These are phyloP conservation scores for Nesometra sesokonis DNA, from an alignment of 35 echinoderm and acorn worm genomes.

Conservation along the genomic window DNA sequence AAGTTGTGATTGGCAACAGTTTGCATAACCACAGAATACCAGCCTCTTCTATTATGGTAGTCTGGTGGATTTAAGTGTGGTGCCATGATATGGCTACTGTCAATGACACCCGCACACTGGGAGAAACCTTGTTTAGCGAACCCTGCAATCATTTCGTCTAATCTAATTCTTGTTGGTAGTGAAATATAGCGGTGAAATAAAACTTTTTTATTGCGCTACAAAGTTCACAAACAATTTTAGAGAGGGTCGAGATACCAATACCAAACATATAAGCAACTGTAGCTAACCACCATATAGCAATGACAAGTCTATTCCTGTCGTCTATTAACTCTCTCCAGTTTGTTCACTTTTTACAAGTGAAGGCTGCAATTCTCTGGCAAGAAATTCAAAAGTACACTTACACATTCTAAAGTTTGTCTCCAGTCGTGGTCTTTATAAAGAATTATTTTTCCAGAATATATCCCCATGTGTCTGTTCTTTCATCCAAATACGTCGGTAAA, in stretches of 20 bases:
- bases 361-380: no score
- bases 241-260: no score
- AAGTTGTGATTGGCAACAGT: no score
- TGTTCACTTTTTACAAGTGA: not conserved
- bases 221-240: no score
- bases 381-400: no score
- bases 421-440: no score
- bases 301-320: not conserved
- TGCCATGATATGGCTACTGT: conserved; percentile 38
- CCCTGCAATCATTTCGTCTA: conserved; percentile 6
- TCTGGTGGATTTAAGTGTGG: conserved; percentile 19
- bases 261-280: conserved; percentile 6
- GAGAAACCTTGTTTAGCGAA: conserved; percentile 25
- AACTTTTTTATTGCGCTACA: no score
- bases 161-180: not conserved
- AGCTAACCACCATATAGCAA: not conserved
- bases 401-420: no score
- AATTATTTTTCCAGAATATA: no score
- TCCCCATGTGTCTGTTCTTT: no score
- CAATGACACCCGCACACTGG: conserved; percentile 24
- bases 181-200: not conserved
- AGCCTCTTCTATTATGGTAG: conserved; percentile 27
- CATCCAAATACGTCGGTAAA: no score
- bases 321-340: not conserved
- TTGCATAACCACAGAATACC: not conserved